Conservation (phyloP, 2,113 vertebrate genomes). For the Epinephelus cyanopodus region DNA sequence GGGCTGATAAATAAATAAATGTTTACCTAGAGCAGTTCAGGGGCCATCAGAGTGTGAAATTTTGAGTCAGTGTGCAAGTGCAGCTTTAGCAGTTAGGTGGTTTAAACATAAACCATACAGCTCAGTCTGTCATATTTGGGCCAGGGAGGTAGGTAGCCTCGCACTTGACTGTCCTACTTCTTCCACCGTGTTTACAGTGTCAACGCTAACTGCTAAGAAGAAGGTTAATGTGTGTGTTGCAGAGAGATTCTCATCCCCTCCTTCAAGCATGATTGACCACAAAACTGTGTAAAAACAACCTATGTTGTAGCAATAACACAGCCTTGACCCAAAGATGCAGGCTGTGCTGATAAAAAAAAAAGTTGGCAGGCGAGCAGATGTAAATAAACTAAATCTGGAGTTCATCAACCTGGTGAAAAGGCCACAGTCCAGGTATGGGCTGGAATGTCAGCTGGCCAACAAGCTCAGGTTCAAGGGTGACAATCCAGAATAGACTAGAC, state of each 20-base stretch:
- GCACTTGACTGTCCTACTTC: slow-evolving; percentile 52
- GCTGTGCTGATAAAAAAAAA: slow-evolving; percentile 27
- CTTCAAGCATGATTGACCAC: slow-evolving; percentile 58
- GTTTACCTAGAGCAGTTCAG: slow-evolving; percentile 16
- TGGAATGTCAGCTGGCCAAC: not conserved
- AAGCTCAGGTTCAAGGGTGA: slow-evolving; percentile 14
- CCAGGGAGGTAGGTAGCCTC: not conserved
- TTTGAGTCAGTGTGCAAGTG: slow-evolving; percentile 35
- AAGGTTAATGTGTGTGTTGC: slow-evolving; percentile 41
- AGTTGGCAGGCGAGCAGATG: slow-evolving; percentile 27
- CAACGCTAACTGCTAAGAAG: slow-evolving; percentile 29
- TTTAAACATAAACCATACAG: slow-evolving; percentile 64
- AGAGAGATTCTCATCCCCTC: slow-evolving; percentile 40
- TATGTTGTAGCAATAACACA: slow-evolving; percentile 66
- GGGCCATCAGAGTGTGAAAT: slow-evolving; percentile 39
- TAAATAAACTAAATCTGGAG: slow-evolving; percentile 61
- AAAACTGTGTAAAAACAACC: slow-evolving; percentile 62
- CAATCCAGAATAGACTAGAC: not conserved
- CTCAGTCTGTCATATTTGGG: slow-evolving; percentile 15
- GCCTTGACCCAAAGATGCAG: slow-evolving; percentile 55
- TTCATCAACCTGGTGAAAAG: slow-evolving; percentile 47
- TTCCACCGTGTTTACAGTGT: slow-evolving; percentile 57
- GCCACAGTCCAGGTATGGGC: slow-evolving; percentile 1
- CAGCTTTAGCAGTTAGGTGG: slow-evolving; percentile 48
- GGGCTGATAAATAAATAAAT: slow-evolving; percentile 29